phyloP scores from a whole-genome alignment of 2,113 vertebrate genomes.

The Orthonyx spaldingii region DNA sequence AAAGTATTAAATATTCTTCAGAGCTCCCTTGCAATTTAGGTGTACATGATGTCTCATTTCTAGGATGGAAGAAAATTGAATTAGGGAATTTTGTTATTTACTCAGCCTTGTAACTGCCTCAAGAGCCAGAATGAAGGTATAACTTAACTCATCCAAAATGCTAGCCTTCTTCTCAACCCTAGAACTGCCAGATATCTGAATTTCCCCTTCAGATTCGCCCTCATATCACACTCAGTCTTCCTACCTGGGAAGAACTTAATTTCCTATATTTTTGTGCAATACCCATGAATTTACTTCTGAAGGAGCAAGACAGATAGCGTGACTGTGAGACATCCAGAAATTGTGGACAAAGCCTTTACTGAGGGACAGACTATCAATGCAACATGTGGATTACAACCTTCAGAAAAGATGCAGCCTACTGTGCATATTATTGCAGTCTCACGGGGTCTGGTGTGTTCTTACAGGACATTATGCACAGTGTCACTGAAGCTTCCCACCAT shows the following conservation, averaged over 20 bases:
- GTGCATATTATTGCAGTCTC: not conserved
- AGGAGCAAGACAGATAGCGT: not conserved
- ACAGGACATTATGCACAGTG: accelerated
- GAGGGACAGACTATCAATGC: not conserved
- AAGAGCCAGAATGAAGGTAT: not conserved
- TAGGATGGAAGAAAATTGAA: not conserved
- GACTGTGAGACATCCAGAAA: not conserved
- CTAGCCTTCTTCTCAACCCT: not conserved
- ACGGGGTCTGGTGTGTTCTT: not conserved
- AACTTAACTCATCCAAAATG: not conserved
- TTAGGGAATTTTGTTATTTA: not conserved
- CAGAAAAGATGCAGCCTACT: not conserved
- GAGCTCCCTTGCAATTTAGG: not conserved
- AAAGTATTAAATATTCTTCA: not conserved
- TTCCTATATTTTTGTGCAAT: not conserved
- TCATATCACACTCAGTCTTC: not conserved
- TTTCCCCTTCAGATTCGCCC: not conserved
- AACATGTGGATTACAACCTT: not conserved
- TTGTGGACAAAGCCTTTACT: not conserved
- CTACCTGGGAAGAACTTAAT: not conserved
- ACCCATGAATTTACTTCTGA: not conserved
- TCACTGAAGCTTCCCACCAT: accelerated
- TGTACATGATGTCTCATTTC: not conserved
- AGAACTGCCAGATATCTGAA: not conserved
- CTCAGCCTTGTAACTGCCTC: not conserved